phyloP scores from a whole-genome alignment of 53 echinoderm and acorn worm species.

The Holothuria leucospilota region DNA sequence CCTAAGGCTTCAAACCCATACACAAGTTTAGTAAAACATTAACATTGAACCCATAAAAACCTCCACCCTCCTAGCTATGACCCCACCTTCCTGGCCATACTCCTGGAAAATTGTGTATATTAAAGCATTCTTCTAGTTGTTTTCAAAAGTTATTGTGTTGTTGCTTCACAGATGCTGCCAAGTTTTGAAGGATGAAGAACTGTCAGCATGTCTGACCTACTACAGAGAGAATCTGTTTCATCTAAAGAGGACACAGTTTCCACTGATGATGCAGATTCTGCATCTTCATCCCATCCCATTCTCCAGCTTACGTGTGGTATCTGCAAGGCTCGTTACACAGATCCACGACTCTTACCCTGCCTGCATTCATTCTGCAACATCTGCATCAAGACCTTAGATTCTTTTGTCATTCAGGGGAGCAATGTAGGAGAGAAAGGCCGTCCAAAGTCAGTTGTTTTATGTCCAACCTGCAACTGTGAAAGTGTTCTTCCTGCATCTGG shows the following conservation, averaged over 20 bases:
- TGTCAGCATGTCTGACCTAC: constrained; percentile 11
- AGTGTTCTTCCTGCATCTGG: constrained; percentile 74
- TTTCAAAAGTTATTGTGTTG: too few species aligned
- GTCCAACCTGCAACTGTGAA: constrained; percentile 85
- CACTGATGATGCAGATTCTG: not conserved
- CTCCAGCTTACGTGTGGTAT: constrained; percentile 66
- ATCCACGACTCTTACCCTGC: constrained; percentile 92
- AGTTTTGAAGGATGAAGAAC: not conserved
- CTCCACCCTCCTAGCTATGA: too few species aligned
- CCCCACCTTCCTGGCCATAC: too few species aligned
- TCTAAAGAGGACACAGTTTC: not conserved
- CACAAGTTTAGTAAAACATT: too few species aligned
- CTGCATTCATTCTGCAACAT: constrained; percentile 88
- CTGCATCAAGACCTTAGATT: constrained; percentile 77
- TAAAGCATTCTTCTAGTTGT: too few species aligned
- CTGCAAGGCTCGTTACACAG: constrained; percentile 82
- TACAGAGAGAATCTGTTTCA: not conserved
- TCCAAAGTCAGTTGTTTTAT: constrained; percentile 59
- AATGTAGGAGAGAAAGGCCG: not conserved
- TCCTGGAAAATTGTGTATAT: too few species aligned
- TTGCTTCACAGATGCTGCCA: too few species aligned
- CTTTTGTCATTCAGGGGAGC: constrained; percentile 53
- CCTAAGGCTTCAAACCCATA: too few species aligned
- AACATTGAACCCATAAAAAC: too few species aligned
- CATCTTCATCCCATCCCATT: not conserved